Evolutionary conservation across 2,797 vertebrate genomes (phyloP).

Genomic region (Gymnopithys bicolor): DNA sequence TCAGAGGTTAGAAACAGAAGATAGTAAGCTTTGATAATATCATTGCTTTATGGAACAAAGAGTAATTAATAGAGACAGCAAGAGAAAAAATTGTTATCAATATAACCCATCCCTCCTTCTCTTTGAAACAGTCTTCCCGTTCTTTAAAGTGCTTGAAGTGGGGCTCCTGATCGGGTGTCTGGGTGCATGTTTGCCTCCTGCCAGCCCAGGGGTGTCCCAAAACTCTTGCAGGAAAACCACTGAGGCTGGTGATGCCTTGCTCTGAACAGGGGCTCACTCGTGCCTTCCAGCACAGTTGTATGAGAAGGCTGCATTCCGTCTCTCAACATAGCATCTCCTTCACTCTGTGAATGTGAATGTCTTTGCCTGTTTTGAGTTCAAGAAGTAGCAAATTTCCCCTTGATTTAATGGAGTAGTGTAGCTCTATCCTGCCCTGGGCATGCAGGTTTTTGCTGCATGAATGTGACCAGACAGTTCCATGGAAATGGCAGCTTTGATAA

Average conservation of each 20-base stretch:
- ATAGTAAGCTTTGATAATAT: background rate
- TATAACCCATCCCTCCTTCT: background rate
- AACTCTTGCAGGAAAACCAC: background rate
- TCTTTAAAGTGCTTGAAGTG: background rate
- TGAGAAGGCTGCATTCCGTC: fast-evolving
- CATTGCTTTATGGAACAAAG: background rate
- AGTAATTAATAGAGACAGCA: background rate
- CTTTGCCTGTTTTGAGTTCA: background rate
- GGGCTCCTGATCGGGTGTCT: background rate
- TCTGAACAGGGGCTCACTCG: fast-evolving
- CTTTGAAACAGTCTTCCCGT: background rate
- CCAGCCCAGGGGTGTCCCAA: background rate
- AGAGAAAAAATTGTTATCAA: background rate
- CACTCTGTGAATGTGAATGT: fast-evolving
- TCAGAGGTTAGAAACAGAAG: background rate
- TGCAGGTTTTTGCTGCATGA: background rate
- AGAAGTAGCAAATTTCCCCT: background rate
- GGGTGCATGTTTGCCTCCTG: background rate
- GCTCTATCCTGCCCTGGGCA: background rate
- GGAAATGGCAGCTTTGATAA: background rate
- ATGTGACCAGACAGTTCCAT: fast-evolving
- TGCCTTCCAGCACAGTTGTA: background rate
- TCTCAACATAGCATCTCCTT: fast-evolving
- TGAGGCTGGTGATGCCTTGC: background rate
- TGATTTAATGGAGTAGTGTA: background rate